Conservation (phyloP, 2,888 invertebrate genomes). For the Dioctria linearis region DNA sequence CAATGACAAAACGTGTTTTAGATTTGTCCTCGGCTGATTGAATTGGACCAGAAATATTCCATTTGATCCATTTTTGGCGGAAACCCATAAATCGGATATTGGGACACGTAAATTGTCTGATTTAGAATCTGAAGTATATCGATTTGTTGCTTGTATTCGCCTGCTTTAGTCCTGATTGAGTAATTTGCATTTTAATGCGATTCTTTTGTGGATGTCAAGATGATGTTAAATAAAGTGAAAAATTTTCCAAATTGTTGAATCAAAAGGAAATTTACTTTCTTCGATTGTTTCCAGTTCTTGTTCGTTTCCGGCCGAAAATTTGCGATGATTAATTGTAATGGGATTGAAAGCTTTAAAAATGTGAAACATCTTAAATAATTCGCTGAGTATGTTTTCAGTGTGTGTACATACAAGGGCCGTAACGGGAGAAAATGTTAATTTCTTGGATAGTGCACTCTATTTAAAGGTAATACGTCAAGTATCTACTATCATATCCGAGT, state of each 20-base stretch:
- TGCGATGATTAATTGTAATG: no score
- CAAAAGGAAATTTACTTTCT: neutral
- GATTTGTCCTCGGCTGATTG: slow-evolving; percentile 57
- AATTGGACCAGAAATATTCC: slow-evolving; percentile 58
- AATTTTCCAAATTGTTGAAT: slow-evolving; percentile 14
- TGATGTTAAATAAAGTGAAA: slow-evolving; percentile 41
- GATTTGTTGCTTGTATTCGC: slow-evolving; percentile 58
- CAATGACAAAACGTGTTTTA: slow-evolving; percentile 58
- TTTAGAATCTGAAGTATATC: slow-evolving; percentile 55
- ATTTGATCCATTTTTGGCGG: slow-evolving; percentile 58
- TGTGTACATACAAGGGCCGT: no score
- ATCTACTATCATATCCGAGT: no score
- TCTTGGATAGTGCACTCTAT: no score
- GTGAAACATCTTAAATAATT: no score
- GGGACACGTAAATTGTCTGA: slow-evolving; percentile 58
- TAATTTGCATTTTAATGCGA: slow-evolving; percentile 57
- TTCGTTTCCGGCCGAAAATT: no score
- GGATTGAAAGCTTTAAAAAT: no score
- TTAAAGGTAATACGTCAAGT: no score
- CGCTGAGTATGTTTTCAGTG: no score
- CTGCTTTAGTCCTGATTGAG: slow-evolving; percentile 57
- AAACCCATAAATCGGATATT: slow-evolving; percentile 56
- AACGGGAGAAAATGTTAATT: no score
- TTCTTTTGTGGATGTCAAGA: neutral
- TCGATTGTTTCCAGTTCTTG: no score